Base-by-base conservation (phyloP, 2,888 invertebrate species). In the Netelia inedita region DNA sequence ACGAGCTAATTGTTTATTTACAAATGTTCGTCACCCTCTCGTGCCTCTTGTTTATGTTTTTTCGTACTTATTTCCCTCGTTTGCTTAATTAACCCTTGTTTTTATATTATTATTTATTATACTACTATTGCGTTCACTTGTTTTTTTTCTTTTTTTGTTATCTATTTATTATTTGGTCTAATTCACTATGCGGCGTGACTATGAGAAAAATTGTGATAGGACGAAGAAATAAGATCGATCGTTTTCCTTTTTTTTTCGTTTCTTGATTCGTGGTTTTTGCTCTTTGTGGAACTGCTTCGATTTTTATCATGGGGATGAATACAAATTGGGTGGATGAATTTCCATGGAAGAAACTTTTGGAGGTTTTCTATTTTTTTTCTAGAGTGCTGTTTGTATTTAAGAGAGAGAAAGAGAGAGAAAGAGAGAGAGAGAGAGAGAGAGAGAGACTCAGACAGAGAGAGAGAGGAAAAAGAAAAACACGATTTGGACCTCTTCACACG, bases 111-210 rank as follows among this genome's bases (percentile, higher is more conserved):
- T 50, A 63, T 63, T 63, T 46, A 46, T 74, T 65, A 74, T 19
- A 19, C 78, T 81, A 81, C 73, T 85, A 78, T 85, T 81, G 84
- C 84, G 35, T 81, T 81, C 63, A 57, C 50, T 41, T 79, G 41
- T 19, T 46, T 61, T 59, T 73, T 72, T 19, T 21, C 6, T 35
- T 35, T 35, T 50, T 57, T 73, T 61, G 61, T 74, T 16, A 19
- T 46, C 46, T 46, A 50, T 11, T 53, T 23, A n/a, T 35, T 35
- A 35, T 55, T 78, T 78, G 59, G 53, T 72, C 66, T 79, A 78
- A 75, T 80, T 76, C 41, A 35, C 73, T 78, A 74, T 74, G 69
- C 65, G 57, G 78, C 74, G 55, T 69, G 81, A 74, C 73, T 55
- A 68, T 72, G 72, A 23, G 76, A 21, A 14, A 72, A 78, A 80